Base-by-base conservation (phyloP, 2,888 invertebrate species). In the Lathronympha strigana region DNA sequence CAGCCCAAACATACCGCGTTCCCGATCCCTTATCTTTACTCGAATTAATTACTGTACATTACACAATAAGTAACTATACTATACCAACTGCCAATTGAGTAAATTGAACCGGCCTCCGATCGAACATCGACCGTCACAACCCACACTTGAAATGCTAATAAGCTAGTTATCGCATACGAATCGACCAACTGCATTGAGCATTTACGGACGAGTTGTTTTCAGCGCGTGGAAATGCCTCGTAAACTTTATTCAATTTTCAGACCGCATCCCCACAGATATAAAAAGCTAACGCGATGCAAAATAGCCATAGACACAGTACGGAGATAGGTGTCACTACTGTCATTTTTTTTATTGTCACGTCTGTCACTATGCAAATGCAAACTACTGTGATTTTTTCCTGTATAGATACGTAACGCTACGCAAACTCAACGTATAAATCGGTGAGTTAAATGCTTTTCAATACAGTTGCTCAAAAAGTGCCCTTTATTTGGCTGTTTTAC, bases 121-220 rank as follows among this genome's bases (percentile, higher is more conserved):
- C 36, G 49, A 36, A 15, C 58, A 36, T 49, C 58, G 36, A 57
- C 43, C 57, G 31, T 36, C 58, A 23, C 57, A 40, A 31, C 63
- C 47, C 57, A 63, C 49, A 63, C 62, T 63, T 63, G 40, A 57
- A 40, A 63, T 63, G 38, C 50, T 63, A 63, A 63, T 63, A 55
- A 63, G 63, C 50, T 33, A 21, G 57, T 50, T 63, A 63, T 57
- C 57, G 40, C 21, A 40, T 28, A 17, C 50, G 50, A 57, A 50
- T 55, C 49, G 55, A 55, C 28, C 54, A 50, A 50, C 40, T 49
- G 47, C 45, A 47, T 33, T 61, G 51, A 40, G 6, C n/a, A 47
- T 28, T 45, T 25, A 23, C 54, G 36, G 36, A 47, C 25, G 17
- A n/a, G 31, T 57, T 40, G 45, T n/a, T 43, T 19, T 25, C 57